Evolutionary conservation across 1,140 invertebrate genomes (phyloP).

Genomic region (Pseudomyrmex dendroicus): DNA sequence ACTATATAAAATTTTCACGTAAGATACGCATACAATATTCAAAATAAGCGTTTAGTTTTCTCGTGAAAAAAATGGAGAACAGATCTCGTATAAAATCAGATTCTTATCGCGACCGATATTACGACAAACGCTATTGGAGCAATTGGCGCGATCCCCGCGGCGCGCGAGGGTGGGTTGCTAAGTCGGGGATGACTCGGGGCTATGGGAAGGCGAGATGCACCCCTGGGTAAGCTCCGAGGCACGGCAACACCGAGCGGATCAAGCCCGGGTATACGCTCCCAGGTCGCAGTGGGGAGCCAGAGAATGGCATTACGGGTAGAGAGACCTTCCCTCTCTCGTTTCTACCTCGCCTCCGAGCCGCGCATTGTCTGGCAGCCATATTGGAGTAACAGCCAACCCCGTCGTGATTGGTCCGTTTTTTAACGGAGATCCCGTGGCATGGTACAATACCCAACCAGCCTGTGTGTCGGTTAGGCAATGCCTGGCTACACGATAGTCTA

Average conservation of each 20-base stretch:
- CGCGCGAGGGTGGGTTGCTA: constrained; percentile 43
- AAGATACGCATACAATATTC: background rate
- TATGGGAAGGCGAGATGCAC: constrained; percentile 72
- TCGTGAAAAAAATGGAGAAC: background rate
- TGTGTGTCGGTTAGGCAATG: constrained; percentile 80
- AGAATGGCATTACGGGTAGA: constrained; percentile 84
- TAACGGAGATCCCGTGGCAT: constrained; percentile 80
- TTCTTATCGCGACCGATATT: constrained; percentile 33
- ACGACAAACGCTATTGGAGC: constrained; percentile 56
- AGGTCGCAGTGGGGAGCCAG: constrained; percentile 81
- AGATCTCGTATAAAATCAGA: background rate
- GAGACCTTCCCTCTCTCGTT: constrained; percentile 78
- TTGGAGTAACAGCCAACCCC: constrained; percentile 82
- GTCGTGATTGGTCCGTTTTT: constrained; percentile 84
- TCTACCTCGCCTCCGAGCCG: constrained; percentile 67
- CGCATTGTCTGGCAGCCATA: constrained; percentile 84
- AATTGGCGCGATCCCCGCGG: constrained; percentile 7
- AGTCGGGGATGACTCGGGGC: constrained; percentile 64
- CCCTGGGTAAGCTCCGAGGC: constrained; percentile 70
- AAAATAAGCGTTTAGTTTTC: background rate
- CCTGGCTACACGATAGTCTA: constrained; percentile 82
- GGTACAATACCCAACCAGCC: constrained; percentile 71
- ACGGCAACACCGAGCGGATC: constrained; percentile 69
- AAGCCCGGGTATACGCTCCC: constrained; percentile 70
- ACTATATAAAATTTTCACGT: background rate